Conservation (phyloP, 2,113 vertebrate species). For the Pteruthius melanotis region DNA sequence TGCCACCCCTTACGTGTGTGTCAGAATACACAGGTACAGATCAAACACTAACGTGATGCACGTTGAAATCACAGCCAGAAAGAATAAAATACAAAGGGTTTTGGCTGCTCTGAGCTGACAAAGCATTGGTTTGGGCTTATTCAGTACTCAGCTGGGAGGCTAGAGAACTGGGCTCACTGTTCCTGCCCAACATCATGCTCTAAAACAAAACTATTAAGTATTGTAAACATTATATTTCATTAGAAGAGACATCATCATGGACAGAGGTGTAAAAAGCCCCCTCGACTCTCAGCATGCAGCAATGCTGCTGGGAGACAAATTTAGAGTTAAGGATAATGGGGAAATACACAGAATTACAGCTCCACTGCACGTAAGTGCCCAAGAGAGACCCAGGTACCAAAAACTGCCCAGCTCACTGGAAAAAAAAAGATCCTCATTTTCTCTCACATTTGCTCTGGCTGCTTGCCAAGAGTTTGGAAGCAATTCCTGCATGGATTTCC, state of each 20-base stretch:
- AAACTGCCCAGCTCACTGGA: neutral
- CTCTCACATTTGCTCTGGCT: neutral
- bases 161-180: neutral
- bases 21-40: neutral
- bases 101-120: neutral
- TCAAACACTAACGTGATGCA: neutral
- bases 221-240: neutral
- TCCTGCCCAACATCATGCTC: neutral
- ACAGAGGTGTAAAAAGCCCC: neutral
- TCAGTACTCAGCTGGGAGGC: neutral
- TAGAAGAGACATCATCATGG: neutral
- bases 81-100: neutral
- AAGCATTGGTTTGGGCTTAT: neutral
- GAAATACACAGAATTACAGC: constrained; percentile 38
- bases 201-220: neutral
- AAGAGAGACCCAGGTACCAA: neutral
- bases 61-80: neutral
- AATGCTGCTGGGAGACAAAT: neutral
- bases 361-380: neutral
- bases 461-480: neutral
- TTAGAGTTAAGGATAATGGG: neutral
- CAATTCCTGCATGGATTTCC: neutral
- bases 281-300: neutral
- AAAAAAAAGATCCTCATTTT: neutral
- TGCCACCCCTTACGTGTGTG: rapidly evolving